A percentile compares a stretch with the other conserved stretches of the same genome.
Conservation (phyloP, 2,113 vertebrate species). For the Urocynchramus pylzowi region DNA sequence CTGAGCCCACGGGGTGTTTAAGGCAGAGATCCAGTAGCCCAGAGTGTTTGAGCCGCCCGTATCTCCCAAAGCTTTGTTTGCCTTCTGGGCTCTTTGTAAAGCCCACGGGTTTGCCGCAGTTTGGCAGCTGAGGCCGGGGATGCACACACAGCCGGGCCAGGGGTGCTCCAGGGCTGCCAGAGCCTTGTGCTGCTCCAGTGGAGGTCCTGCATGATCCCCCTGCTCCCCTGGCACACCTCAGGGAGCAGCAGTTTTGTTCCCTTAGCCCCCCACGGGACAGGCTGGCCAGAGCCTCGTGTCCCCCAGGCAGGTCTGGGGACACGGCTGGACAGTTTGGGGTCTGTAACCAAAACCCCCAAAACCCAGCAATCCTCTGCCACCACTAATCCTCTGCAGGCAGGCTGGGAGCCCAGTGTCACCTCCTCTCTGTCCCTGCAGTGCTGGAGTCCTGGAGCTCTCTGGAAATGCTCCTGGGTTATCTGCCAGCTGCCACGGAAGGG, state of each 20-base stretch:
- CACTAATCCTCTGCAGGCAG: neutral
- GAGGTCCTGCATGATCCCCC: accelerated
- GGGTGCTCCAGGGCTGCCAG: accelerated
- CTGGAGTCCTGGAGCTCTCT: neutral
- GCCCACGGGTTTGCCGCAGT: accelerated
- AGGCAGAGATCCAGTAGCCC: neutral
- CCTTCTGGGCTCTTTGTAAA: neutral
- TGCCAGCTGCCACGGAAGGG: neutral
- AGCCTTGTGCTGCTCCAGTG: accelerated
- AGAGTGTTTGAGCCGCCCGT: accelerated
- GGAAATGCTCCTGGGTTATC: neutral
- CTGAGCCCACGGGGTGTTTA: accelerated
- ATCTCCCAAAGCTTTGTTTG: neutral
- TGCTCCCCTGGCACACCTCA: accelerated
- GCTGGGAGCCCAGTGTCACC: neutral
- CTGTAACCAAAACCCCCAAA: neutral
- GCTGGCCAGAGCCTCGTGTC: accelerated
- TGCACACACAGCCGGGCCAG: accelerated
- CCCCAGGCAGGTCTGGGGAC: accelerated
- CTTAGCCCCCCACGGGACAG: accelerated
- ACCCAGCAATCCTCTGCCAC: accelerated
- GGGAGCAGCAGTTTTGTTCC: neutral
- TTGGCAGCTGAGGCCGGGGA: neutral
- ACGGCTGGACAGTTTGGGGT: accelerated
- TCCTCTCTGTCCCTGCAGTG: accelerated